phyloP scores from a whole-genome alignment of 2,888 invertebrate genomes.

The Drosophila multiciliata region DNA sequence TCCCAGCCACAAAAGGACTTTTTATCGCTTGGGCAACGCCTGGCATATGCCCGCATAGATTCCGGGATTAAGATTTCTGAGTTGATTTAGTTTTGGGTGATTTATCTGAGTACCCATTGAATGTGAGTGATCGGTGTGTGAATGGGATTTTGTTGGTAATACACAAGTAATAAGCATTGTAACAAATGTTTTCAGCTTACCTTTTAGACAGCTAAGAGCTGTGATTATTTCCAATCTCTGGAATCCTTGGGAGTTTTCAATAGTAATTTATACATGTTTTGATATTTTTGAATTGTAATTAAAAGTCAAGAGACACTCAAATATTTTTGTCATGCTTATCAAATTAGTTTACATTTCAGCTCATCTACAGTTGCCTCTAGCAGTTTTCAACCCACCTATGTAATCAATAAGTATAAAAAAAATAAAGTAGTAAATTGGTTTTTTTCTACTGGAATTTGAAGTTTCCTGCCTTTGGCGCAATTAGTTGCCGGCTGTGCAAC shows the following conservation, averaged over 20 bases:
- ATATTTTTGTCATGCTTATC: not conserved
- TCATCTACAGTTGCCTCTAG: not conserved
- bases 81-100: slow-evolving; percentile 4
- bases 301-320: no score
- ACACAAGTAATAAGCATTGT: not conserved
- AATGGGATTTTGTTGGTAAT: not conserved
- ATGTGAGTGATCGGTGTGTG: not conserved
- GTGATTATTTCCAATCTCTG: not conserved
- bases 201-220: not conserved
- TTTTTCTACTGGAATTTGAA: not conserved
- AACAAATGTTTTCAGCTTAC: not conserved
- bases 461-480: slow-evolving; percentile 48
- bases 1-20: slow-evolving; percentile 60
- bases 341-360: not conserved
- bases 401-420: not conserved
- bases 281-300: no score
- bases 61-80: not conserved
- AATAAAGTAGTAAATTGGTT: slow-evolving; percentile 1
- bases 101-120: slow-evolving; percentile 3
- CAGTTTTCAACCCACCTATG: not conserved
- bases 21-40: slow-evolving; percentile 64
- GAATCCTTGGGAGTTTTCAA: not conserved
- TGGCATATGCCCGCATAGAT: slow-evolving; percentile 41
- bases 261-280: not conserved
- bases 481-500: slow-evolving; percentile 63